These are phyloP conservation scores for Australoheros scitulus DNA, from an alignment of 2,113 vertebrate species.

Conservation along the genomic window DNA sequence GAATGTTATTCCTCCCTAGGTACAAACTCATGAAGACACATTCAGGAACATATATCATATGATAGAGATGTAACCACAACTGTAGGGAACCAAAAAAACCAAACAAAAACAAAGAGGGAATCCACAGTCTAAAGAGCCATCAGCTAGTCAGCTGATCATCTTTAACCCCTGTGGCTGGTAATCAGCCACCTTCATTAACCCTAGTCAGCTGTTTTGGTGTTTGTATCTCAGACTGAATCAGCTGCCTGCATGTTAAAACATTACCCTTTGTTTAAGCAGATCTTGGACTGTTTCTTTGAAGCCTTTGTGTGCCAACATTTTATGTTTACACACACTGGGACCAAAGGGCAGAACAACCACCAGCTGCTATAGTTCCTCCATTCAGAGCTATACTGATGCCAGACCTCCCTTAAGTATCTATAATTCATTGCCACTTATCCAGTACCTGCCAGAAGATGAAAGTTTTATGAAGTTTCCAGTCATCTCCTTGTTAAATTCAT, in stretches of 20 bases:
- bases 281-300: conserved; percentile 34
- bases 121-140: neutral
- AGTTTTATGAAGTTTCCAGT: conserved; percentile 80
- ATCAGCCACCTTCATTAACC: conserved; percentile 34
- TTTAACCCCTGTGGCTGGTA: conserved; percentile 27
- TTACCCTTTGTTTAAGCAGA: conserved; percentile 30
- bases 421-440: conserved; percentile 78
- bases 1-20: conserved; percentile 41
- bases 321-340: conserved; percentile 46
- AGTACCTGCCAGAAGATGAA: conserved; percentile 71
- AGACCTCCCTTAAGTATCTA: conserved; percentile 56
- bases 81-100: too few species aligned
- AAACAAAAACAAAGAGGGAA: neutral
- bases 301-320: conserved; percentile 22
- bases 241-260: conserved; percentile 42
- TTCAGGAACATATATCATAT: neutral
- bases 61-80: neutral
- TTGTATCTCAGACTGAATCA: conserved; percentile 34
- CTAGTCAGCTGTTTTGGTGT: conserved; percentile 56
- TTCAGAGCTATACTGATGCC: conserved; percentile 18
- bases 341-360: conserved; percentile 63
- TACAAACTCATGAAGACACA: conserved; percentile 8
- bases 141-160: conserved; percentile 55
- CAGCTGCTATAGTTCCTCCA: conserved; percentile 11
- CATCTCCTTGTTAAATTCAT: conserved; percentile 50